Base-by-base conservation (phyloP, 2,797 vertebrate species). In the Chelon labrosus region DNA sequence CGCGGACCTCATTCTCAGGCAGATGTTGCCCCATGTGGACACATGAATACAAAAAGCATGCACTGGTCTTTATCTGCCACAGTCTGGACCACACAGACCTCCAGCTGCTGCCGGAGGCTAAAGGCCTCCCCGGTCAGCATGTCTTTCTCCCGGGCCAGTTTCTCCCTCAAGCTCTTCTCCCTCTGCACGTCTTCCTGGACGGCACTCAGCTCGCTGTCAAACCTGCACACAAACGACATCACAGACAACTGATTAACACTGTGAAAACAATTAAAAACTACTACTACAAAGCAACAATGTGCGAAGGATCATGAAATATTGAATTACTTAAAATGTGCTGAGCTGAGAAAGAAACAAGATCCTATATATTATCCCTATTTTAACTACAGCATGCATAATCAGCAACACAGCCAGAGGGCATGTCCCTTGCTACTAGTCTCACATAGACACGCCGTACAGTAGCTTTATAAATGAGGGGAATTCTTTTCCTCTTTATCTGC, bases 91-190 rank as follows among this genome's bases (percentile, higher is more conserved):
- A 60, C 12, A 59, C 10, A 83, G 69, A 98, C 98, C 96, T 99
- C 97, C 54, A 99, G 92, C 68, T 98, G 96, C 91, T 99, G 97
- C 58, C 96, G 94, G 53, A 99, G 87, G 90, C 96, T 94, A 22
- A 98, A 97, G 42, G 94, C 94, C 64, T 99, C 98, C 0, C 96
- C 95, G 0, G 95, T 95, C 78, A 98, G 93, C 84, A 95, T 88
- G 62, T 99, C 98, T 81, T 97, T 99, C 89, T 99, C 98, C 0
- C 97, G 91, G 65, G 94, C 94, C 76, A 99, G 90, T 80, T 97
- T 98, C 88, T 99, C 98, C 61, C 95, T 93, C 75, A 95, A 95
- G 65, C 89, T 92, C 90, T 95, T 96, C 89, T 99, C 98, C 65
- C 97, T 91, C 90, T 97, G 97, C 2, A 95, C 94, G 82, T 99